Conservation (phyloP, 2,113 vertebrate species). For the Clinocottus analis region DNA sequence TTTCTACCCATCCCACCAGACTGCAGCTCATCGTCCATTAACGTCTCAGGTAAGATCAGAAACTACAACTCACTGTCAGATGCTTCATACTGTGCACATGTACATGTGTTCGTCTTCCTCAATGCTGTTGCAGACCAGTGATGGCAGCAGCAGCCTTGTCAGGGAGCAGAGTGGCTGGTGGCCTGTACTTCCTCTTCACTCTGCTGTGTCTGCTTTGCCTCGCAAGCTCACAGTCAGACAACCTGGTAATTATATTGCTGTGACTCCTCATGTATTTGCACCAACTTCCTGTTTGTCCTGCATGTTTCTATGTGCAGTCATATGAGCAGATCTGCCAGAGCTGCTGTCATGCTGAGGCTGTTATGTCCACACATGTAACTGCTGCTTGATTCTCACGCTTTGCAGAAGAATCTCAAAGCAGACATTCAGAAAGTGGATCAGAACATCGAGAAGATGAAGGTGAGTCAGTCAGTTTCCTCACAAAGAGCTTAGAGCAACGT, state of each 20-base stretch:
- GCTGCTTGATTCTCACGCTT: neutral
- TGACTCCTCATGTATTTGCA: neutral
- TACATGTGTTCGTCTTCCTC: neutral
- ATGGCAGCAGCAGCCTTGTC: conserved; percentile 4
- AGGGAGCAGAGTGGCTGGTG: neutral
- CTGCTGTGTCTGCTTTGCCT: conserved; percentile 24
- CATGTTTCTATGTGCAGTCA: neutral
- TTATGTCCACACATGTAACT: neutral
- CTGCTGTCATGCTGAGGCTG: neutral
- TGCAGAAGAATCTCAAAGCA: neutral
- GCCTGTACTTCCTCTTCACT: conserved; percentile 2
- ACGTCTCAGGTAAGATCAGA: conserved; percentile 2
- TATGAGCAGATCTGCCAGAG: neutral
- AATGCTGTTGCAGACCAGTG: neutral
- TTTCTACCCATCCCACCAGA: neutral
- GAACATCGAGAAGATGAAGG: accelerated
- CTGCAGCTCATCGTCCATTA: neutral
- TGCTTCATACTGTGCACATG: neutral
- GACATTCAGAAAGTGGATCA: accelerated
- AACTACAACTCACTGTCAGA: neutral
- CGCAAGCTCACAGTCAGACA: neutral
- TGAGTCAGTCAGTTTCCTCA: neutral
- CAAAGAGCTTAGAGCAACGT: neutral
- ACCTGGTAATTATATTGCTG: conserved; percentile 9
- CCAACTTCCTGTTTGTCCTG: neutral